Evolutionary conservation across 92 coral and sea anemone genomes (phyloP).

Genomic region (Umimayanthus chanpuru): DNA sequence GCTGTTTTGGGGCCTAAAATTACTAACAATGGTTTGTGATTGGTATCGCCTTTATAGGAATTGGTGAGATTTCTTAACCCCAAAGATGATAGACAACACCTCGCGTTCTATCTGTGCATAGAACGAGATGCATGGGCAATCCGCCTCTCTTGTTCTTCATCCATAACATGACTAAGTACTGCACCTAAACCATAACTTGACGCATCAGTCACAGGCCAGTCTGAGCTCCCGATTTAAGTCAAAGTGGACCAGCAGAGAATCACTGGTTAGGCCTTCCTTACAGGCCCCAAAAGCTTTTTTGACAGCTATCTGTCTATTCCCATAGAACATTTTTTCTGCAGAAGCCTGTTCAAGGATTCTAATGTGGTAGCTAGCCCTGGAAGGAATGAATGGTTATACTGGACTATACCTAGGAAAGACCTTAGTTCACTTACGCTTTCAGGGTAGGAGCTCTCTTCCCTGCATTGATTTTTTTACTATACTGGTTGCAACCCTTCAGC

Average conservation of each 20-base stretch:
- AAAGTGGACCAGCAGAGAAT: no score
- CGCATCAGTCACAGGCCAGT: no score
- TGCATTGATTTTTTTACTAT: conserved; percentile 57
- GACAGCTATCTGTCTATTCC: conserved; percentile 42
- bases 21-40: neutral
- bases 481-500: conserved; percentile 64
- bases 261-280: neutral
- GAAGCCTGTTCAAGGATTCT: conserved; percentile 47
- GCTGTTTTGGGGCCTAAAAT: conserved; percentile 48
- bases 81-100: neutral
- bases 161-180: no score
- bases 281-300: neutral
- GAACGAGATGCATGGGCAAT: neutral
- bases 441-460: conserved; percentile 55
- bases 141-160: no score
- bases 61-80: no score
- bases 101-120: conserved; percentile 48
- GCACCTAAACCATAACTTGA: no score
- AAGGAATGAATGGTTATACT: conserved; percentile 54
- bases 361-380: conserved; percentile 29
- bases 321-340: conserved; percentile 39
- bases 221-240: no score
- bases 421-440: conserved; percentile 53
- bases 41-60: neutral
- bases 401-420: conserved; percentile 62